Conservation (phyloP, 2,888 invertebrate genomes). For the Macaria notata region DNA sequence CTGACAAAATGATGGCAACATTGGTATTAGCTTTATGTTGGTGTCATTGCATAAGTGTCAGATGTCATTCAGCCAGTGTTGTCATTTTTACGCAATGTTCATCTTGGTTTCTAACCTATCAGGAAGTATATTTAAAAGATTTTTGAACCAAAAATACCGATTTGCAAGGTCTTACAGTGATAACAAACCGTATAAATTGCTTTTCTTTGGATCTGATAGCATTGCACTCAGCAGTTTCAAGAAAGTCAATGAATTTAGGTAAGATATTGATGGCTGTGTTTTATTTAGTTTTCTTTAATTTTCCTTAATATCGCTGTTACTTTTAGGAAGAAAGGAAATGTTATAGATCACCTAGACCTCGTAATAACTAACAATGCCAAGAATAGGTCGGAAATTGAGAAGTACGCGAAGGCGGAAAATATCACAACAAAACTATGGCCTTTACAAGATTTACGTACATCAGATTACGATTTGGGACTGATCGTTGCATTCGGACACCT, state of each 20-base stretch:
- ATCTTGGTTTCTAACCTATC: slow-evolving; percentile 55
- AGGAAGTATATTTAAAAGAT: slow-evolving; percentile 37
- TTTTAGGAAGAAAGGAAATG: slow-evolving; percentile 73
- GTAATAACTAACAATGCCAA: slow-evolving; percentile 86
- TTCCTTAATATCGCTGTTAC: no score
- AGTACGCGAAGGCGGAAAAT: slow-evolving; percentile 85
- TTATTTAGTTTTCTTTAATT: no score
- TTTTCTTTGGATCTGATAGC: slow-evolving; percentile 94
- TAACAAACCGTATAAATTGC: slow-evolving; percentile 55
- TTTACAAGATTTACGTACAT: slow-evolving; percentile 55
- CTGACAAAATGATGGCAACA: no score
- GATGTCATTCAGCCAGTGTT: background rate
- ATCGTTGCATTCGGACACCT: slow-evolving; percentile 97
- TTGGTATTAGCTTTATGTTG: no score
- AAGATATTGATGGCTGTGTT: no score
- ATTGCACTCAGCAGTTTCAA: slow-evolving; percentile 90
- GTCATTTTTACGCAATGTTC: slow-evolving; percentile 33
- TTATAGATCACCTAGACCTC: slow-evolving; percentile 84
- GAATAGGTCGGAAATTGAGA: slow-evolving; percentile 84
- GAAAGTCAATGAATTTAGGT: slow-evolving; percentile 86
- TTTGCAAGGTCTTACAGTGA: slow-evolving; percentile 40
- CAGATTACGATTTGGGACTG: slow-evolving; percentile 90
- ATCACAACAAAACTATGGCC: slow-evolving; percentile 87
- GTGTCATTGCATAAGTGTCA: no score
- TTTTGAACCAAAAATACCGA: slow-evolving; percentile 44